Percentiles rank a stretch among this genome's conserved stretches.
Evolutionary conservation across 1,140 invertebrate genomes (phyloP).

Genomic region (Bicyclus anynana): DNA sequence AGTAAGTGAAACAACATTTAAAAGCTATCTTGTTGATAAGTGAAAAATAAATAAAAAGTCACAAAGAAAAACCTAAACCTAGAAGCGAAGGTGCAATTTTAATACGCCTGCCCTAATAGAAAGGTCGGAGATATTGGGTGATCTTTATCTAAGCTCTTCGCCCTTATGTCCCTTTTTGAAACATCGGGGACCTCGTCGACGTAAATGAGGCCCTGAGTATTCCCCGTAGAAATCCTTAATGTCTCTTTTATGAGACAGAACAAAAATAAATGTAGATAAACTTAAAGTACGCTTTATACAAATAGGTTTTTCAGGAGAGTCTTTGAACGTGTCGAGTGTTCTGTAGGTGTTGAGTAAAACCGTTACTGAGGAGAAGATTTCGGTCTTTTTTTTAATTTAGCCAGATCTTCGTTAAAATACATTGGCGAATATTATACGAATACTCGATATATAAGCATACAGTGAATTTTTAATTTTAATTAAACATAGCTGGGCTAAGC

Average conservation of each 20-base stretch:
- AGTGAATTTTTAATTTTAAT: too few species aligned
- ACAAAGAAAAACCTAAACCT: neutral
- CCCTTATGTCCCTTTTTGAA: slow-evolving; percentile 6
- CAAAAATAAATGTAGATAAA: slow-evolving; percentile 1
- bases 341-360: neutral
- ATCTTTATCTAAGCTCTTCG: slow-evolving; percentile 1
- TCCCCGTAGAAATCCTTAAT: slow-evolving; percentile 6
- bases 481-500: too few species aligned
- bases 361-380: neutral
- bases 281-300: slow-evolving; percentile 2
- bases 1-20: too few species aligned
- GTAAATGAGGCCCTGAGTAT: slow-evolving; percentile 5
- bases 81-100: neutral
- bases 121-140: slow-evolving; percentile 1
- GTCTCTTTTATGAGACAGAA: slow-evolving; percentile 1
- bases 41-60: too few species aligned
- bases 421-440: too few species aligned
- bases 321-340: neutral
- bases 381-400: too few species aligned
- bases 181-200: neutral
- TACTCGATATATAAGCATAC: too few species aligned
- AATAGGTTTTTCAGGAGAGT: neutral
- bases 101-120: slow-evolving; percentile 1
- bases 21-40: too few species aligned
- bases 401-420: too few species aligned